Evolutionary conservation across 2,797 vertebrate species (phyloP).

Genomic region (Peromyscus attwateri): DNA sequence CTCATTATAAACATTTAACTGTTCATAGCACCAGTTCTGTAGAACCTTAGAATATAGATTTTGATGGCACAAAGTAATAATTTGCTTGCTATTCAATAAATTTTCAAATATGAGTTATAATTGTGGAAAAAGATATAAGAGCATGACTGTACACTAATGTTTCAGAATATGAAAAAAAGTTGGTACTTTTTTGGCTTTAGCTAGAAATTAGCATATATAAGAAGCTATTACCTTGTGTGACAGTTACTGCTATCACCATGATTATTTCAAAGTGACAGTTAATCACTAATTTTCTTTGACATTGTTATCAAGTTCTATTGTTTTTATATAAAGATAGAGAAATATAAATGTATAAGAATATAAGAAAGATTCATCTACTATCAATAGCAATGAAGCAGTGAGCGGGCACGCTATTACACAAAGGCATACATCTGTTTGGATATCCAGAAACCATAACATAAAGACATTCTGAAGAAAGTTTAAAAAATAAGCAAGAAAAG

Average conservation of each 20-base stretch:
- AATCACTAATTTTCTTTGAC: neutral
- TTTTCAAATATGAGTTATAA: conserved; percentile 29
- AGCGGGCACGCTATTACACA: neutral
- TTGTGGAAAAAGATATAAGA: neutral
- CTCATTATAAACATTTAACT: neutral
- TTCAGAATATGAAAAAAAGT: conserved; percentile 15
- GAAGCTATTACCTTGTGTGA: neutral
- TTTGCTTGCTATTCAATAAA: conserved; percentile 6
- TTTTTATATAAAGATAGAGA: neutral
- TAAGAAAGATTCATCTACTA: neutral
- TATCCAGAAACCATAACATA: neutral
- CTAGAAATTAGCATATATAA: neutral
- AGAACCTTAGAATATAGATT: neutral
- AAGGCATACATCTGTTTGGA: neutral
- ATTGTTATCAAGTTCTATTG: neutral
- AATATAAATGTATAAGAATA: neutral
- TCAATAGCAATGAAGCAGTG: neutral
- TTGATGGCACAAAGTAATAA: neutral
- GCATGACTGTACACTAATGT: neutral
- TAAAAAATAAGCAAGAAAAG: neutral
- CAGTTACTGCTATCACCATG: neutral
- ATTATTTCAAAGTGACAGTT: conserved; percentile 5
- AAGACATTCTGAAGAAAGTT: neutral
- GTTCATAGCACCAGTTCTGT: neutral
- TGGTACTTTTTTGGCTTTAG: neutral